phyloP scores from a whole-genome alignment of 2,797 vertebrate genomes.

The Synanceia verrucosa region DNA sequence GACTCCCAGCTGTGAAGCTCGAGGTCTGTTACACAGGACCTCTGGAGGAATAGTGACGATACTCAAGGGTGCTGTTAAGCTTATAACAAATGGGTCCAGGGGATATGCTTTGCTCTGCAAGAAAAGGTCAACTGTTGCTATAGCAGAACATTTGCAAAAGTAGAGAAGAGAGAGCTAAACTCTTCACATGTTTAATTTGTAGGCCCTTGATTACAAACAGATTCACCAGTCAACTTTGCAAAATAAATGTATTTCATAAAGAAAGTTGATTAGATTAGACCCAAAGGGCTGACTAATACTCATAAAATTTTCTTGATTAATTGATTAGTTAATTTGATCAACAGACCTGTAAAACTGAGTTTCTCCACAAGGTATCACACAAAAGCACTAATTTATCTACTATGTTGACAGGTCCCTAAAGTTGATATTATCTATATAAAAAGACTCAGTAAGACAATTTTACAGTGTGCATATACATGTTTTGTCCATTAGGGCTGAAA shows the following conservation, averaged over 20 bases:
- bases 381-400: too few relatives aligned
- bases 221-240: too few relatives aligned
- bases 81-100: conserved; percentile 26
- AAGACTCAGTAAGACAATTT: too few relatives aligned
- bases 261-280: background rate
- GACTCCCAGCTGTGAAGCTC: conserved; percentile 60
- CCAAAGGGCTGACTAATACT: background rate
- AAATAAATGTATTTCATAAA: background rate
- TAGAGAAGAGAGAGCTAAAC: background rate
- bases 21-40: conserved; percentile 61
- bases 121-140: conserved; percentile 35
- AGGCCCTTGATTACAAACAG: background rate
- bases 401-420: too few relatives aligned
- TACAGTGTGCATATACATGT: too few relatives aligned
- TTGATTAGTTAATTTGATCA: background rate
- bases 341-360: too few relatives aligned
- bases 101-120: conserved; percentile 22
- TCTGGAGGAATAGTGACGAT: conserved; percentile 47
- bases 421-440: too few relatives aligned
- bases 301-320: background rate
- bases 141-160: conserved; percentile 4
- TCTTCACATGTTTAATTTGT: background rate
- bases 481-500: too few relatives aligned
- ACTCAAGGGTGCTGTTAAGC: conserved; percentile 57
- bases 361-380: too few relatives aligned